A percentile compares a stretch with the other conserved stretches of the same genome.
These are phyloP conservation scores for Mystacornis crossleyi DNA, from an alignment of 2,113 vertebrate genomes.

Conservation along the genomic window DNA sequence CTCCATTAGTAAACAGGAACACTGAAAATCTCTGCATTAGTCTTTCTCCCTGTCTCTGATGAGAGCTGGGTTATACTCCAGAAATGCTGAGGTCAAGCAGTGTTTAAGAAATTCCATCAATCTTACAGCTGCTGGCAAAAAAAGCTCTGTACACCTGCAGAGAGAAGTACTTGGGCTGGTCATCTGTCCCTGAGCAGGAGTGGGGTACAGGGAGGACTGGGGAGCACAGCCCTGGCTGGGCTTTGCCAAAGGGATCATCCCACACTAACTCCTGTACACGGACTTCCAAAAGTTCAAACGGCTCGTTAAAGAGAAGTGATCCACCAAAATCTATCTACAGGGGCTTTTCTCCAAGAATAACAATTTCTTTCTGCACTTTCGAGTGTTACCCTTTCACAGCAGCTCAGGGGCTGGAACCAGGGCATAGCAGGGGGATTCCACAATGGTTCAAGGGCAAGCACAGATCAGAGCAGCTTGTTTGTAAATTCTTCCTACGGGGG, in stretches of 20 bases:
- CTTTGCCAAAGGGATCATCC: background rate
- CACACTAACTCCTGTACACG: fast-evolving
- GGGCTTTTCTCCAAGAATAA: background rate
- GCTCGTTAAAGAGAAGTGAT: background rate
- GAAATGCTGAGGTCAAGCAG: background rate
- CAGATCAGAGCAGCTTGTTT: background rate
- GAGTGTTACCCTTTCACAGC: background rate
- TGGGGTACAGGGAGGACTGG: background rate
- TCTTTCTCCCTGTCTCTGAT: background rate
- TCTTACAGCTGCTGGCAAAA: constrained; percentile 32
- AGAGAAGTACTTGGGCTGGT: background rate
- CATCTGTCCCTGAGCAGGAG: fast-evolving
- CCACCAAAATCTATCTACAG: background rate
- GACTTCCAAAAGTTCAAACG: background rate
- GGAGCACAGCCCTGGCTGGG: background rate
- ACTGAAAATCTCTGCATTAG: background rate
- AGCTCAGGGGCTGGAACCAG: background rate
- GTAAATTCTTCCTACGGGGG: background rate
- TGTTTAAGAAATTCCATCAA: constrained; percentile 22
- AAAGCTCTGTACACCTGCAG: background rate
- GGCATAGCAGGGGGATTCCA: background rate
- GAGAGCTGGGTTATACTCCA: background rate
- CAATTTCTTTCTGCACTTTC: background rate
- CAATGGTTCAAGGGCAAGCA: background rate
- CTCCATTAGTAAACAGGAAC: background rate